Conservation (phyloP, 2,888 invertebrate species). For the Synergus laeviventris region DNA sequence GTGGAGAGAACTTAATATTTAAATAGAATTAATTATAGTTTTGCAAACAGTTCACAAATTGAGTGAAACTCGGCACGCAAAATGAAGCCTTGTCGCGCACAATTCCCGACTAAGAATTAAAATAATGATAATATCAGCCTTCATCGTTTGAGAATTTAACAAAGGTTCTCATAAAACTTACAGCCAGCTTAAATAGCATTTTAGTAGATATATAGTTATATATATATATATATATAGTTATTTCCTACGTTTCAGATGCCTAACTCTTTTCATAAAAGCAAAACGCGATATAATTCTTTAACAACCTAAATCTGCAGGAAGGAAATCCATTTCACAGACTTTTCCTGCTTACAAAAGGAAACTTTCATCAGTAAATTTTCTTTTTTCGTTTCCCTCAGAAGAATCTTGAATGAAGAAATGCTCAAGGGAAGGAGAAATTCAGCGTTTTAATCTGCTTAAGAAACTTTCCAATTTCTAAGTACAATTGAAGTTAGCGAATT, state of each 20-base stretch:
- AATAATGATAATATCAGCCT: background rate
- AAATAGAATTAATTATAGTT: background rate
- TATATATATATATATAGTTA: background rate
- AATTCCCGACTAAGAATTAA: background rate
- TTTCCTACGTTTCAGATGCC: background rate
- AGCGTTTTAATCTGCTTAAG: slow-evolving; percentile 34
- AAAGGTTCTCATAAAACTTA: slow-evolving; percentile 13
- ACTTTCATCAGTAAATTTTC: slow-evolving; percentile 21
- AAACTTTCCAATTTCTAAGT: slow-evolving; percentile 32
- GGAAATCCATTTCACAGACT: slow-evolving; percentile 26
- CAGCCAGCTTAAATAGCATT: slow-evolving; percentile 24
- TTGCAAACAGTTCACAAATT: background rate
- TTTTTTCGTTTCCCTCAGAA: background rate
- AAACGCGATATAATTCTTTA: slow-evolving; percentile 11
- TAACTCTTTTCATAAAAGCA: background rate
- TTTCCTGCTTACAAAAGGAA: slow-evolving; percentile 20
- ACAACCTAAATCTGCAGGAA: slow-evolving; percentile 11
- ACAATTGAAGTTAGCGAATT: slow-evolving; percentile 7
- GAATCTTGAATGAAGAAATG: slow-evolving; percentile 33
- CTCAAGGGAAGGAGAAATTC: slow-evolving; percentile 22
- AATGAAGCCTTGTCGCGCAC: background rate
- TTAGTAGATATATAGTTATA: background rate
- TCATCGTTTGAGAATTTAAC: background rate
- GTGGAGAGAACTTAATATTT: background rate
- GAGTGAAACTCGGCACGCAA: background rate